Evolutionary conservation across 2,888 invertebrate genomes (phyloP), one percentile per base, ranked within the genome.

Genomic region (Megamerina dolium): DNA sequence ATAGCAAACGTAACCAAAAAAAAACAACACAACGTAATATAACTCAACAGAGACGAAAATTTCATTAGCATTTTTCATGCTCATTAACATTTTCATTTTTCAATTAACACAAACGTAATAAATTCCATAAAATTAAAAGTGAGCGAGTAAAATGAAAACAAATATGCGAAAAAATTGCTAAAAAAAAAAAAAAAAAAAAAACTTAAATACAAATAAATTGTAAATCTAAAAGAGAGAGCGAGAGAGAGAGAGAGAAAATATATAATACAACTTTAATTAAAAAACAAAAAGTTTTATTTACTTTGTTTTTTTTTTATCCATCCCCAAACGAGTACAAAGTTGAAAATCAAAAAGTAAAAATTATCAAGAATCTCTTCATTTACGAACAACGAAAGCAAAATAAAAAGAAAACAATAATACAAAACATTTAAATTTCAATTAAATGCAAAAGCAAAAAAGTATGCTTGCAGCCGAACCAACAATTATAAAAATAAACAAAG

Each of bases 91-190:
- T 61, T 61, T 57, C 13, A 12, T 5, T 60, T 61, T 61, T 59
- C 63, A 61, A 62, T 62, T 61, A 62, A 60, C 60, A 56, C 56
- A 59, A 61, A 58, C 54, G 57, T 57, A 62, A 63, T 61, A 62
- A 60, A 61, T 61, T 59, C 54, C 55, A 35, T 17, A 39, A 23
- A n/a, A n/a, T 10, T 36, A 16, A 8, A 36, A 20, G 10, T 9
- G 13, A 19, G 10, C 18, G 33, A 17, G 18, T 6, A 10, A 16
- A n/a, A 23, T 16, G 16, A 9, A 23, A 23, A 23, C 26, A 23
- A 23, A 26, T 16, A 36, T 27, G 27, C 19, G 4, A 30, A 29
- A 17, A 16, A 9, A 26, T 14, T 26, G 21, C 12, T 26, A 16
- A 13, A 13, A 23, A 27, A 37, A 37, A 13, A 4, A 10, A n/a